These are phyloP conservation scores for Drosophila parabipectinata DNA, from an alignment of 1,140 invertebrate species.

Conservation along the genomic window DNA sequence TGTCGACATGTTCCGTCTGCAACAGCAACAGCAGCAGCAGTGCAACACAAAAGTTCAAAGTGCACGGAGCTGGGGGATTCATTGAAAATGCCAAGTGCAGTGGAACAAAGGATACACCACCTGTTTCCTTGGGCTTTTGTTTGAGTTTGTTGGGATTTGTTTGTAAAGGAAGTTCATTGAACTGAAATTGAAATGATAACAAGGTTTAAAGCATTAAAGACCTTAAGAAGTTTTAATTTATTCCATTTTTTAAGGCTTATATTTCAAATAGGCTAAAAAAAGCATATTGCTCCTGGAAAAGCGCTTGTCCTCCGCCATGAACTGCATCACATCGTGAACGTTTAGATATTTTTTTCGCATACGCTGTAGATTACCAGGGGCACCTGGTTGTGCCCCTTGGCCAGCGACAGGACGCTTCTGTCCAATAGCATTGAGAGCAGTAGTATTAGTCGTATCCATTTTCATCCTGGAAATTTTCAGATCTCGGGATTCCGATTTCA, in stretches of 20 bases:
- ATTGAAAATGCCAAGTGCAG: constrained; percentile 63
- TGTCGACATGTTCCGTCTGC: constrained; percentile 46
- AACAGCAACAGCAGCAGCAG: constrained; percentile 26
- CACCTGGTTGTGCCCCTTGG: background rate
- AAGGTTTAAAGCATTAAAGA: no score
- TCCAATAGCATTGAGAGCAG: constrained; percentile 46
- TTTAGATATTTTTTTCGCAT: constrained; percentile 38
- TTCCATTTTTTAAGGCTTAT: constrained; percentile 21
- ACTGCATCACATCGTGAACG: constrained; percentile 56
- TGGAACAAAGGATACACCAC: constrained; percentile 72
- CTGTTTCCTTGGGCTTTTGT: constrained; percentile 79
- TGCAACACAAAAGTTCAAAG: constrained; percentile 76
- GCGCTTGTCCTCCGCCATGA: constrained; percentile 48
- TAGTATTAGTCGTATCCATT: constrained; percentile 39
- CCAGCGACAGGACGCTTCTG: constrained; percentile 5
- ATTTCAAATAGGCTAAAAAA: constrained; percentile 51
- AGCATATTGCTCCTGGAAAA: constrained; percentile 39
- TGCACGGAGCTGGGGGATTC: constrained; percentile 47
- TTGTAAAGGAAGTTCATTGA: constrained; percentile 72
- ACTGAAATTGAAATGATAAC: constrained; percentile 47
- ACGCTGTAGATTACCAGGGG: background rate
- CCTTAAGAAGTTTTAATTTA: no score
- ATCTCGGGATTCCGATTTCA: background rate
- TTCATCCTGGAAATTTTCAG: constrained; percentile 5
- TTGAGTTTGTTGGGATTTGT: constrained; percentile 24